Evolutionary conservation across 2,797 vertebrate genomes (phyloP).

Genomic region (Coilia nasus): DNA sequence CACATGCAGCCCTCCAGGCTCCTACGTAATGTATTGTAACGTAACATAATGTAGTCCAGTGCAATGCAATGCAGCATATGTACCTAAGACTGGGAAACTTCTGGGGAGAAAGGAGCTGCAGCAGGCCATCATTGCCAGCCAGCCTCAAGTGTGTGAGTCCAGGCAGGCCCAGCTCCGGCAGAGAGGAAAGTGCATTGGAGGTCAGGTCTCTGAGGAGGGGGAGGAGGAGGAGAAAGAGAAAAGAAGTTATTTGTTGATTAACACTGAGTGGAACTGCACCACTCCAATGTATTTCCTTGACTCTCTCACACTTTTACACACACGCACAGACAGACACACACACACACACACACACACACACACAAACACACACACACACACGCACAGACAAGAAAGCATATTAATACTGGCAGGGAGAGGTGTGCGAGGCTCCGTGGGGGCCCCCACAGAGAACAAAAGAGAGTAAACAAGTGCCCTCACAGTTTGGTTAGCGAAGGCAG

Average conservation of each 20-base stretch:
- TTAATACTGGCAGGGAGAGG: constrained; percentile 32
- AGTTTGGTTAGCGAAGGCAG: constrained; percentile 88
- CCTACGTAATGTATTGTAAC: not conserved
- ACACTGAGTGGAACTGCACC: not conserved
- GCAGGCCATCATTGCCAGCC: constrained; percentile 87
- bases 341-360: too few species aligned
- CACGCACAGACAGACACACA: not conserved
- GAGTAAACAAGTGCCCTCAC: constrained; percentile 77
- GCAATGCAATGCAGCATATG: constrained; percentile 23
- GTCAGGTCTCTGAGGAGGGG: constrained; percentile 84
- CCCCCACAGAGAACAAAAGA: constrained; percentile 28
- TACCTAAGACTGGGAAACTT: constrained; percentile 90
- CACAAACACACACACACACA: too few species aligned
- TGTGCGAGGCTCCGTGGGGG: constrained; percentile 32
- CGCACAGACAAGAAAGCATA: not conserved
- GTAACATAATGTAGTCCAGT: too few species aligned
- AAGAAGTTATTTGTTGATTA: constrained; percentile 17
- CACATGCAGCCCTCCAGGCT: not conserved
- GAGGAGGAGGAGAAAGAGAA: not conserved
- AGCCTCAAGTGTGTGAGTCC: constrained; percentile 92
- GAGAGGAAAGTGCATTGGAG: constrained; percentile 87
- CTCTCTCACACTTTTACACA: not conserved
- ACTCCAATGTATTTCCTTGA: not conserved
- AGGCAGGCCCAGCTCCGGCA: constrained; percentile 86
- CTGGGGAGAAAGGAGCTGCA: constrained; percentile 84